phyloP scores from a whole-genome alignment of 2,888 invertebrate genomes.

The Sepioteuthis lessoniana region DNA sequence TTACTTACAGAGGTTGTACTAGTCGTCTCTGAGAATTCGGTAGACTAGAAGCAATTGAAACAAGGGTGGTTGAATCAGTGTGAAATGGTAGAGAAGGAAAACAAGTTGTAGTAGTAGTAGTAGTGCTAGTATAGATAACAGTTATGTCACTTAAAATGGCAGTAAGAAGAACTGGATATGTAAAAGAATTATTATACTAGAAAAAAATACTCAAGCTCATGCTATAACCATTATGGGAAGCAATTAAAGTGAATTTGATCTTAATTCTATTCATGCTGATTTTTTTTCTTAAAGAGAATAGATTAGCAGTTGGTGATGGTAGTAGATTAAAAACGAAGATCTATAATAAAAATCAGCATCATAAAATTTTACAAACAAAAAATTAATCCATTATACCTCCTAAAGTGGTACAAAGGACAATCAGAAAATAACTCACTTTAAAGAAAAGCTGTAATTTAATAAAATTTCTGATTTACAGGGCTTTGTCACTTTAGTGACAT shows the following conservation, averaged over 20 bases:
- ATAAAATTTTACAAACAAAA: background rate
- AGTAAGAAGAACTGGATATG: background rate
- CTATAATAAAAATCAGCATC: background rate
- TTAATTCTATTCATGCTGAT: background rate
- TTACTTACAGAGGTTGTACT: slow-evolving; percentile 46
- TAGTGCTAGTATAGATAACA: background rate
- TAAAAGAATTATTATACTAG: slow-evolving; percentile 37
- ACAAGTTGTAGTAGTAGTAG: slow-evolving; percentile 25
- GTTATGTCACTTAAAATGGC: background rate
- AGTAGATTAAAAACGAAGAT: background rate
- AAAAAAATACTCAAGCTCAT: background rate
- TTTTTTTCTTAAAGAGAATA: too few relatives aligned
- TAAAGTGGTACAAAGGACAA: too few relatives aligned
- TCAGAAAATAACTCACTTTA: too few relatives aligned
- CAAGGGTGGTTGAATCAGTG: background rate
- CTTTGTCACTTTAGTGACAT: too few relatives aligned
- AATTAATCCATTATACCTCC: too few relatives aligned
- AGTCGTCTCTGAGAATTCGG: slow-evolving; percentile 45
- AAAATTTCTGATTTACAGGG: too few relatives aligned
- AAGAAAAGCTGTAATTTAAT: too few relatives aligned
- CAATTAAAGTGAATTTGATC: background rate
- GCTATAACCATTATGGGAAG: background rate
- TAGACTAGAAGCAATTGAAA: slow-evolving; percentile 44
- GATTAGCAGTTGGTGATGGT: too few relatives aligned
- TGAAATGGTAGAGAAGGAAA: background rate